Evolutionary conservation across 2,888 invertebrate genomes (phyloP).

Genomic region (Cryptocheilus praepositus): DNA sequence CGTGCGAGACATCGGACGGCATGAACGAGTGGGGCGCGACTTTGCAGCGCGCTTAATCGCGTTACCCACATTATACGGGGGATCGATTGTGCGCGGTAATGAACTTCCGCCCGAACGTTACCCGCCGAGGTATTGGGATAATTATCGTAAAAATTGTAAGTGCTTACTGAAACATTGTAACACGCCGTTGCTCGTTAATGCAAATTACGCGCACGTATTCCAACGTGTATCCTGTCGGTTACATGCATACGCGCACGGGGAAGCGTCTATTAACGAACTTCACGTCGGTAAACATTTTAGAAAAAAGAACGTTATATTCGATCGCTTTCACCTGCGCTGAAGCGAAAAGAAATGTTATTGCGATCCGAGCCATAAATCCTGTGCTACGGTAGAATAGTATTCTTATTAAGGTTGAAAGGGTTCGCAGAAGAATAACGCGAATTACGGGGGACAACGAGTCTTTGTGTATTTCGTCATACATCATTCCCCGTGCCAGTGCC

Average conservation of each 20-base stretch:
- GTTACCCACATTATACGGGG: constrained; percentile 7
- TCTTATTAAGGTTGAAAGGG: constrained; percentile 29
- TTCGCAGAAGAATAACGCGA: constrained; percentile 40
- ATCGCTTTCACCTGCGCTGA: no score
- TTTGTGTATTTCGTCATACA: constrained; percentile 49
- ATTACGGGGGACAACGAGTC: constrained; percentile 44
- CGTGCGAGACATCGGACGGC: constrained; percentile 15
- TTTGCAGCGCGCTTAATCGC: constrained; percentile 12
- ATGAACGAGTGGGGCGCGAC: constrained; percentile 11
- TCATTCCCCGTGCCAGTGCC: constrained; percentile 37
- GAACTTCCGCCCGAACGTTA: no score
- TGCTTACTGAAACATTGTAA: no score
- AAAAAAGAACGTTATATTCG: no score
- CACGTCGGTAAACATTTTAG: no score
- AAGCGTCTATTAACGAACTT: no score
- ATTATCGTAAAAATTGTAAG: constrained; percentile 8
- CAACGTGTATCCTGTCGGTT: no score
- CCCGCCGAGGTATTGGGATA: background rate
- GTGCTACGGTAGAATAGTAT: no score
- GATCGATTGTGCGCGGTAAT: constrained; percentile 32
- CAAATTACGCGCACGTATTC: no score
- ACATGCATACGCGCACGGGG: no score
- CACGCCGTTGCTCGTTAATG: constrained; percentile 1
- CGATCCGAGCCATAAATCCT: no score
- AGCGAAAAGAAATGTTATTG: no score